Conservation (phyloP, 1,140 invertebrate genomes). For the Heliconius hermathena region DNA sequence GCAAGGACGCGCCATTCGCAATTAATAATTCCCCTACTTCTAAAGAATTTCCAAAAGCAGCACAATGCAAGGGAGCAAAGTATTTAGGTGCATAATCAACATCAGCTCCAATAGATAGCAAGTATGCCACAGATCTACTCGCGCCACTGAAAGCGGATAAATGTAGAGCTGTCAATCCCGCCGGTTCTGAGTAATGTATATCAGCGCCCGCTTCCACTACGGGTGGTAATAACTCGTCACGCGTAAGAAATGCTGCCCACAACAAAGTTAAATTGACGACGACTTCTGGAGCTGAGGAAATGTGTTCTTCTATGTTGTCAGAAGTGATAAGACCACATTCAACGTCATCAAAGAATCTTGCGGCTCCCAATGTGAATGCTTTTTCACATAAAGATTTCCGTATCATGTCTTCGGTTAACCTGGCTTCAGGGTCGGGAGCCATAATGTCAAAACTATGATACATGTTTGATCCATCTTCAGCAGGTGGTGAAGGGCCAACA, state of each 20-base stretch:
- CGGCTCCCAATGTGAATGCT: slow-evolving; percentile 82
- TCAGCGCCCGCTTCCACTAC: slow-evolving; percentile 81
- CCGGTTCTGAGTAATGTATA: slow-evolving; percentile 79
- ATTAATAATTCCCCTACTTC: slow-evolving; percentile 81
- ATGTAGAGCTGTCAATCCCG: slow-evolving; percentile 82
- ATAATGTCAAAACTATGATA: slow-evolving; percentile 84
- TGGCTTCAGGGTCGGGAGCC: slow-evolving; percentile 83
- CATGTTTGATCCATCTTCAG: slow-evolving; percentile 84
- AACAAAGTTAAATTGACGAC: slow-evolving; percentile 74
- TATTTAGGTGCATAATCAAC: slow-evolving; percentile 79
- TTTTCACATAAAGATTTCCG: slow-evolving; percentile 83
- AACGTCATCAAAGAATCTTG: slow-evolving; percentile 84
- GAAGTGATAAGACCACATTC: slow-evolving; percentile 81
- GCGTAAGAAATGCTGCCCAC: slow-evolving; percentile 78
- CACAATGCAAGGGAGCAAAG: slow-evolving; percentile 84
- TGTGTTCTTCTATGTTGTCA: slow-evolving; percentile 77
- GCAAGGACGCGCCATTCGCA: slow-evolving; percentile 76
- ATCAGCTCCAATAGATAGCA: slow-evolving; percentile 82
- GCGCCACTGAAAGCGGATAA: slow-evolving; percentile 84
- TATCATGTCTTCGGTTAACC: slow-evolving; percentile 84
- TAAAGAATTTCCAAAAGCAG: slow-evolving; percentile 81
- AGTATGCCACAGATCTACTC: slow-evolving; percentile 78
- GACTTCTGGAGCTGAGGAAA: slow-evolving; percentile 70
- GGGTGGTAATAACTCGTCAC: slow-evolving; percentile 76
- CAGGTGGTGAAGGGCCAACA: slow-evolving; percentile 84